phyloP scores from a whole-genome alignment of 2,888 invertebrate genomes.

The Hydroisotoma schaefferi region DNA sequence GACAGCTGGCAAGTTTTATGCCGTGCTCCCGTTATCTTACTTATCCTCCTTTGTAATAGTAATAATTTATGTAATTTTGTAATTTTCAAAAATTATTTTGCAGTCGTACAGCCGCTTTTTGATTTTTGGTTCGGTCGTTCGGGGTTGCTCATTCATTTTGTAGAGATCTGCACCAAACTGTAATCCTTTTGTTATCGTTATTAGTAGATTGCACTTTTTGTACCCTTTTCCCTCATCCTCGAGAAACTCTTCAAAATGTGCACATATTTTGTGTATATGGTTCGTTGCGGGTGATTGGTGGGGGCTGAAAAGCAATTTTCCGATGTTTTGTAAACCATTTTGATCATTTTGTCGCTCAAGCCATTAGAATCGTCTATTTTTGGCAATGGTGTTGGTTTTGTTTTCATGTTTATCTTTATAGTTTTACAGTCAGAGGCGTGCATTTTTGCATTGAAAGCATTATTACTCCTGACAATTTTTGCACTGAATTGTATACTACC shows the following conservation, averaged over 20 bases:
- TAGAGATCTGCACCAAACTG: too few relatives aligned
- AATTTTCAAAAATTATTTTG: conserved; percentile 6
- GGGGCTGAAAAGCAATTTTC: background rate
- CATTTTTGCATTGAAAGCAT: too few relatives aligned
- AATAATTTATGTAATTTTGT: background rate
- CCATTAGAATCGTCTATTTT: background rate
- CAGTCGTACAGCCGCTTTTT: conserved; percentile 1
- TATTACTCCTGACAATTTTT: too few relatives aligned
- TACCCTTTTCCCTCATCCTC: background rate
- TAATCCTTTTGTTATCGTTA: too few relatives aligned
- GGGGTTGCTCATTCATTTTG: too few relatives aligned
- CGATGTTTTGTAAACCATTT: background rate
- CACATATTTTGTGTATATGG: too few relatives aligned
- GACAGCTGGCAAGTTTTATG: conserved; percentile 12
- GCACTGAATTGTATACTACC: too few relatives aligned
- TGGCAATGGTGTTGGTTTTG: too few relatives aligned
- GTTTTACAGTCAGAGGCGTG: too few relatives aligned
- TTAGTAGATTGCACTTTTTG: background rate
- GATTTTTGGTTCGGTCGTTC: conserved; percentile 6
- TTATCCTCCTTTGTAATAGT: background rate
- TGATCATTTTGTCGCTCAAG: background rate
- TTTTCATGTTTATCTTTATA: too few relatives aligned
- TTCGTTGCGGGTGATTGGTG: background rate
- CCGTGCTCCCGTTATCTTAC: conserved; percentile 17
- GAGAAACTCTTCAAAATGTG: too few relatives aligned